phyloP scores from a whole-genome alignment of 2,797 vertebrate species.

The Anguilla marmorata region DNA sequence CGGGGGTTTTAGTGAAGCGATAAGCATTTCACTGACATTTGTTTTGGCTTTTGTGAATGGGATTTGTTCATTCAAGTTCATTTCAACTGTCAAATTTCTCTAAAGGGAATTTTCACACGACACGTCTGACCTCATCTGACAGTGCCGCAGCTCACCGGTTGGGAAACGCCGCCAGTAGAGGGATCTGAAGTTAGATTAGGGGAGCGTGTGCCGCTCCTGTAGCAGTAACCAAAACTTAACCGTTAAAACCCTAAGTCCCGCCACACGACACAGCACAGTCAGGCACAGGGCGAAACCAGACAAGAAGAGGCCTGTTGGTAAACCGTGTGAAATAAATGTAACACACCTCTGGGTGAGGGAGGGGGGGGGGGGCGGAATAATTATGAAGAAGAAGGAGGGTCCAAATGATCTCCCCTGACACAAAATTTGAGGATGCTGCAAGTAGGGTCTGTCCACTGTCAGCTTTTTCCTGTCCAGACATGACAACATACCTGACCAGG shows the following conservation, averaged over 20 bases:
- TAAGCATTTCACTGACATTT: too few relatives aligned
- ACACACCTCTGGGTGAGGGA: background rate
- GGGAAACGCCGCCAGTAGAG: background rate
- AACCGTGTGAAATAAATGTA: background rate
- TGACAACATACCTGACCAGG: background rate
- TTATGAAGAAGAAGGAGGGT: background rate
- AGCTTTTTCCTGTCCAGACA: background rate
- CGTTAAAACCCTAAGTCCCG: background rate
- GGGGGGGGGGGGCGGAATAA: background rate
- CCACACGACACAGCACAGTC: too few relatives aligned
- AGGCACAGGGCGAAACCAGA: slow-evolving; percentile 8
- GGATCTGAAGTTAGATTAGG: slow-evolving; percentile 9
- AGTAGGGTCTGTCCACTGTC: background rate
- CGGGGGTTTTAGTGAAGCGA: too few relatives aligned
- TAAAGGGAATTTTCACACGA: too few relatives aligned
- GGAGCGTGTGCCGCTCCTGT: slow-evolving; percentile 32
- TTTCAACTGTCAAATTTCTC: too few relatives aligned
- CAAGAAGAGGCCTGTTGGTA: slow-evolving; percentile 24
- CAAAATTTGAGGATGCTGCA: background rate
- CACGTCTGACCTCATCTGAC: too few relatives aligned
- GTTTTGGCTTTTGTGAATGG: too few relatives aligned
- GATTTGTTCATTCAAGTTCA: too few relatives aligned
- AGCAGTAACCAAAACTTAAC: background rate
- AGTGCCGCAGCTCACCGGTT: too few relatives aligned
- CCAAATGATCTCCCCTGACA: background rate